Conservation (phyloP, 1,140 invertebrate species). For the Drosophila kurseongensis region DNA sequence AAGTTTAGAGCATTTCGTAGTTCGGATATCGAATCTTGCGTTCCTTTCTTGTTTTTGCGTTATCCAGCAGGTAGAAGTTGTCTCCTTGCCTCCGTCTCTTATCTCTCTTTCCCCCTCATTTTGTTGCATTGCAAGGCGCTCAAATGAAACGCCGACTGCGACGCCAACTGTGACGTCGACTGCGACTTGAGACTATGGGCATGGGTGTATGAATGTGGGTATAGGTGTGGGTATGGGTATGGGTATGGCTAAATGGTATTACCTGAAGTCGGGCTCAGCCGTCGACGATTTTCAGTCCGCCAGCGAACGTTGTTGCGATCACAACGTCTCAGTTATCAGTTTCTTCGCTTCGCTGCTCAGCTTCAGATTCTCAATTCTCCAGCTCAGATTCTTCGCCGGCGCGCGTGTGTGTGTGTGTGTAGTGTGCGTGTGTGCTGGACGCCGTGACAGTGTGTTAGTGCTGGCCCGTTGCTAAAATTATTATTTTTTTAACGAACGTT, state of each 20-base stretch:
- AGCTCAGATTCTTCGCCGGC: conserved; percentile 29
- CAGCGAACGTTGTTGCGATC: conserved; percentile 71
- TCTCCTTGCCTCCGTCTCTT: conserved; percentile 21
- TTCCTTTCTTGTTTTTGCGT: conserved; percentile 6
- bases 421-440: conserved; percentile 12
- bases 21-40: background rate
- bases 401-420: conserved; percentile 23
- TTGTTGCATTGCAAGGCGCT: conserved; percentile 29
- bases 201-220: conserved; percentile 1
- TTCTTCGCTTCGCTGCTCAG: conserved; percentile 12
- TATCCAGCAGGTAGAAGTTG: conserved; percentile 31
- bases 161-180: conserved; percentile 17
- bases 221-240: background rate
- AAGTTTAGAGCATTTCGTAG: background rate
- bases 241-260: conserved; percentile 33
- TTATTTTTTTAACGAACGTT: conserved; percentile 68
- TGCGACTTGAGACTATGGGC: background rate
- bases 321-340: conserved; percentile 45
- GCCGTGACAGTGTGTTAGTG: conserved; percentile 44
- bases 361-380: conserved; percentile 22
- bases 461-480: conserved; percentile 68
- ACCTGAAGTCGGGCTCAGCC: conserved; percentile 43
- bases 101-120: conserved; percentile 7
- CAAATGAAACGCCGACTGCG: conserved; percentile 15
- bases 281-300: conserved; percentile 52